Conservation (phyloP, 92 coral and sea anemone genomes). For the Phenganax subtilis region DNA sequence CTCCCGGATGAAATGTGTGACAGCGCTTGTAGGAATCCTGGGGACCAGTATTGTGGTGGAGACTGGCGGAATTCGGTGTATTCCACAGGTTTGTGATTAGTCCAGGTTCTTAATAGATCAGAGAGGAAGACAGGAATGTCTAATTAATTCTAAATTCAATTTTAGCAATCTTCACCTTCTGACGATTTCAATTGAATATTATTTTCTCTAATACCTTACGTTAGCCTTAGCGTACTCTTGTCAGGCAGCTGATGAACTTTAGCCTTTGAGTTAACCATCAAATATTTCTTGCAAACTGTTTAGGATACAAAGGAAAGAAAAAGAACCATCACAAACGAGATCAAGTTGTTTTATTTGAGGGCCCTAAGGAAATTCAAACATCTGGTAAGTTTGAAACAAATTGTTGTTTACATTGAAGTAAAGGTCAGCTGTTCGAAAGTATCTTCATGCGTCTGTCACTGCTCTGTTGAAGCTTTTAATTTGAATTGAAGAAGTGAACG, state of each 20-base stretch:
- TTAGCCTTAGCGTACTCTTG: too few relatives aligned
- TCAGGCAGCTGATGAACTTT: too few relatives aligned
- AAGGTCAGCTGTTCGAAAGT: not conserved
- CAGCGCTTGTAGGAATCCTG: conserved; percentile 56
- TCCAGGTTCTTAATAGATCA: not conserved
- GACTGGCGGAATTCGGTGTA: conserved; percentile 88
- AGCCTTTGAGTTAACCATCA: not conserved
- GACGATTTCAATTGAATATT: too few relatives aligned
- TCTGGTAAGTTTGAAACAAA: conserved; percentile 9
- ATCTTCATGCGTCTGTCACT: too few relatives aligned
- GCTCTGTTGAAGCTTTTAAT: too few relatives aligned
- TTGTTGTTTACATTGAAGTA: too few relatives aligned
- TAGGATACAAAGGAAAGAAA: conserved; percentile 69
- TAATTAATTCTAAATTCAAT: too few relatives aligned
- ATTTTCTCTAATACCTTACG: too few relatives aligned
- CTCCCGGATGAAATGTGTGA: conserved; percentile 77
- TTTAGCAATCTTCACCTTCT: too few relatives aligned
- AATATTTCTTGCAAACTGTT: not conserved
- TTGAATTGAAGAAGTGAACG: too few relatives aligned
- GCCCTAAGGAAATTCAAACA: conserved; percentile 27
- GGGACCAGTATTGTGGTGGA: conserved; percentile 79
- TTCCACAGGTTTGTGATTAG: conserved; percentile 58
- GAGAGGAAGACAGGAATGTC: too few relatives aligned
- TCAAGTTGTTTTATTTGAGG: conserved; percentile 79
- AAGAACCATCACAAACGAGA: conserved; percentile 61